phyloP scores from a whole-genome alignment of 2,113 vertebrate species.

The Datnioides undecimradiatus region DNA sequence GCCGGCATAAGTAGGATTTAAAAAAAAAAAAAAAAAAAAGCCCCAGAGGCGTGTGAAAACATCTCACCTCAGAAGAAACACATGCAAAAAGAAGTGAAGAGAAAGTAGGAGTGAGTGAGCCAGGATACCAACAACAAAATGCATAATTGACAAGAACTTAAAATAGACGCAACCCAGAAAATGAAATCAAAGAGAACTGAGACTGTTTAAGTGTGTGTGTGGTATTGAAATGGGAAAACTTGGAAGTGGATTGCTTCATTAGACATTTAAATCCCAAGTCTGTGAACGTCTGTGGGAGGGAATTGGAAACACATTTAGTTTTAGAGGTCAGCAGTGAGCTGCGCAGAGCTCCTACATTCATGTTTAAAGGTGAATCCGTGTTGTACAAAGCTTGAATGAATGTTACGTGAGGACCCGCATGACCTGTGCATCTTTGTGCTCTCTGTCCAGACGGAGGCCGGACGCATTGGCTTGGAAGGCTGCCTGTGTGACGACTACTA shows the following conservation, averaged over 20 bases:
- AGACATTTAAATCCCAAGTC: conserved; percentile 27
- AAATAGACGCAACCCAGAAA: conserved; percentile 75
- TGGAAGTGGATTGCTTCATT: conserved; percentile 36
- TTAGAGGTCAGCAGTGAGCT: conserved; percentile 4
- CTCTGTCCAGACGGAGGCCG: conserved; percentile 94
- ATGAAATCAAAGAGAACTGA: conserved; percentile 59
- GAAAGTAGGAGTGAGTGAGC: conserved; percentile 36
- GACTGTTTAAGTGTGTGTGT: conserved; percentile 14
- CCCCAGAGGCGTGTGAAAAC: conserved; percentile 23
- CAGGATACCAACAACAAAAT: conserved; percentile 65
- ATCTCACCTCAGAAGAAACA: conserved; percentile 33
- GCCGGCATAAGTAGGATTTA: conserved; percentile 26
- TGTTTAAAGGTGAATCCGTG: conserved; percentile 1
- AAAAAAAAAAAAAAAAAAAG: too few species aligned
- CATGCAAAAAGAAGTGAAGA: conserved; percentile 19
- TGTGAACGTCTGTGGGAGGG: background rate
- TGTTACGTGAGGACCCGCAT: conserved; percentile 8
- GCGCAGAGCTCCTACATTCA: background rate
- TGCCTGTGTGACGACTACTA: conserved; percentile 99
- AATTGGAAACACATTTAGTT: background rate
- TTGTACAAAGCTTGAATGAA: conserved; percentile 10
- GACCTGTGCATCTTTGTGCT: conserved; percentile 47
- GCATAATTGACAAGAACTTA: conserved; percentile 74
- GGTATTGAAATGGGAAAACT: conserved; percentile 24
- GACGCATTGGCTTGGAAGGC: conserved; percentile 97